Evolutionary conservation across 53 echinoderm and acorn worm genomes (phyloP).

Genomic region (Arbacia lixula): DNA sequence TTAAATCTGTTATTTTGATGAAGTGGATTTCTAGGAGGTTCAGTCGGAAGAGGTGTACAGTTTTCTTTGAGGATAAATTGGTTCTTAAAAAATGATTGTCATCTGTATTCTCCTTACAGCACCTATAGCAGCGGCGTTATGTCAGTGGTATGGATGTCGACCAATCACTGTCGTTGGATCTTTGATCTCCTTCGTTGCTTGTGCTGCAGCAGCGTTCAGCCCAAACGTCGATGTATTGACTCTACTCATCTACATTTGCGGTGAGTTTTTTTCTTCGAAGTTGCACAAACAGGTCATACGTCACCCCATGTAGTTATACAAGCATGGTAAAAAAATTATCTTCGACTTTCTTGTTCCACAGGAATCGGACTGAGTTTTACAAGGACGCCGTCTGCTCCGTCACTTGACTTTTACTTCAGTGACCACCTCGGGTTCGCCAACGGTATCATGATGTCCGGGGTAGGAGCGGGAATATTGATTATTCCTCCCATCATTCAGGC

Average conservation of each 20-base stretch:
- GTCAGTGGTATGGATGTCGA: constrained; percentile 23
- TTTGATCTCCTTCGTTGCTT: background rate
- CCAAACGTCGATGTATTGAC: constrained; percentile 9
- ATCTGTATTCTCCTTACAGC: background rate
- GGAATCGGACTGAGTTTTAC: constrained; percentile 55
- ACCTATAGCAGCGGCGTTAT: constrained; percentile 9
- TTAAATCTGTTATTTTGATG: too few relatives aligned
- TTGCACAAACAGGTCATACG: too few relatives aligned
- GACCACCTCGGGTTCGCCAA: constrained; percentile 56
- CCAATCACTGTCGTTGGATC: background rate
- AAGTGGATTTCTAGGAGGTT: too few relatives aligned
- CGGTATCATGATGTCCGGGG: constrained; percentile 64
- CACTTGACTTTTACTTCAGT: constrained; percentile 62
- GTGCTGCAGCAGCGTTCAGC: background rate
- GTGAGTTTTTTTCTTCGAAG: too few relatives aligned
- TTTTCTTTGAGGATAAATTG: too few relatives aligned
- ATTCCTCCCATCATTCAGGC: constrained; percentile 57
- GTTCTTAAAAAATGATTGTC: background rate
- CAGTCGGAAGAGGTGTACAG: too few relatives aligned
- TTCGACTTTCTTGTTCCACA: constrained; percentile 10
- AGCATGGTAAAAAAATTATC: too few relatives aligned
- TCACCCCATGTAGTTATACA: too few relatives aligned
- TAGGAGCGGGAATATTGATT: constrained; percentile 61
- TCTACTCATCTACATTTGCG: constrained; percentile 4
- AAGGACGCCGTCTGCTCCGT: constrained; percentile 34